A percentile compares a stretch with the other conserved stretches of the same genome.
Evolutionary conservation across 2,888 invertebrate genomes (phyloP).

Genomic region (Agonum fuliginosum): DNA sequence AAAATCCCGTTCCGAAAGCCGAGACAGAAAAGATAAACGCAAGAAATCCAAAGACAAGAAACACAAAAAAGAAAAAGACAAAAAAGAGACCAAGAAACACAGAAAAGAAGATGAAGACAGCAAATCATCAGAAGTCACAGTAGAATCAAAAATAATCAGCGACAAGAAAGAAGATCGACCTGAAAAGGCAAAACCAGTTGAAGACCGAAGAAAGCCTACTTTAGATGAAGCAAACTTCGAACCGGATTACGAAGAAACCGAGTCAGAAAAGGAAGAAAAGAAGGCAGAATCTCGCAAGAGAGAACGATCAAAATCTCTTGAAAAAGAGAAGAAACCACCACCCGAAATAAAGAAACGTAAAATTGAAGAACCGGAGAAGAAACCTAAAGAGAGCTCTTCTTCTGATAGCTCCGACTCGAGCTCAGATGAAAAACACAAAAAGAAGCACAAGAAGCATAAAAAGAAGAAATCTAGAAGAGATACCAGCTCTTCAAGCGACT

Average conservation of each 20-base stretch:
- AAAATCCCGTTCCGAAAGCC: conserved; percentile 36
- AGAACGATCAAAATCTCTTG: conserved; percentile 57
- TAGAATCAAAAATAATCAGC: conserved; percentile 64
- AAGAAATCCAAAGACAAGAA: conserved; percentile 58
- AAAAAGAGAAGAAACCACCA: conserved; percentile 65
- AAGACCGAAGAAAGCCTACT: conserved; percentile 78
- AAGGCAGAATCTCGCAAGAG: conserved; percentile 69
- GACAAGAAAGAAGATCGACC: conserved; percentile 62
- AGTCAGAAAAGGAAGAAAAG: conserved; percentile 75
- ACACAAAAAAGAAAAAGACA: conserved; percentile 66
- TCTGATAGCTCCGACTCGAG: conserved; percentile 70
- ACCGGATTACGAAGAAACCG: conserved; percentile 84
- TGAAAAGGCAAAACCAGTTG: conserved; percentile 63
- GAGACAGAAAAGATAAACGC: conserved; percentile 64
- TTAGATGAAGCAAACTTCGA: conserved; percentile 85
- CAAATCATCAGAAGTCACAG: conserved; percentile 63
- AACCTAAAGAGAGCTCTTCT: conserved; percentile 70
- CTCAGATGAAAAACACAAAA: conserved; percentile 70
- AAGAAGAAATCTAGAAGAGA: conserved; percentile 78
- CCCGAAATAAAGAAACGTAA: conserved; percentile 72
- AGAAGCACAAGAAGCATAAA: conserved; percentile 71
- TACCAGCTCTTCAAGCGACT: conserved; percentile 79
- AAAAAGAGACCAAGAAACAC: conserved; percentile 68
- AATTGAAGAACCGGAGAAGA: conserved; percentile 77
- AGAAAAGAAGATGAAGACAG: conserved; percentile 68